Evolutionary conservation across 2,888 invertebrate genomes (phyloP).

Genomic region (Antheraea assamensis): DNA sequence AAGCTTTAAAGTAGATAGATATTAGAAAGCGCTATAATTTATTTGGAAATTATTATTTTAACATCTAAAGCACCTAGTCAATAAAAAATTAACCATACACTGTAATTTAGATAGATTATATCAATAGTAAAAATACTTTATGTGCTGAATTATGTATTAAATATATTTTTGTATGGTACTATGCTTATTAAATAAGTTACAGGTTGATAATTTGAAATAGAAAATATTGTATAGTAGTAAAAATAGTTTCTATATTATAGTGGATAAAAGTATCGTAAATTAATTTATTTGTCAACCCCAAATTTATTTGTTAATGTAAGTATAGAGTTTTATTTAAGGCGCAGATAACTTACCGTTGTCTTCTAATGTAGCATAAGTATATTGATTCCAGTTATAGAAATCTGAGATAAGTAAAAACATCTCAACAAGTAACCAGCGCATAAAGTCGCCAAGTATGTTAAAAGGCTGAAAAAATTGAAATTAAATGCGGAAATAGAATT

Average conservation of each 20-base stretch:
- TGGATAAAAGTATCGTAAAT: neutral
- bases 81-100: neutral
- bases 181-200: neutral
- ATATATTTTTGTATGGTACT: neutral
- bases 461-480: conserved; percentile 61
- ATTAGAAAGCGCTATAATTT: neutral
- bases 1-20: neutral
- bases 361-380: conserved; percentile 45
- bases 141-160: neutral
- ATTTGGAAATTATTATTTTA: neutral
- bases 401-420: conserved; percentile 52
- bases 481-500: neutral
- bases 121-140: neutral
- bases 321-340: neutral
- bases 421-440: conserved; percentile 67
- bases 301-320: neutral
- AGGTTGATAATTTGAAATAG: neutral
- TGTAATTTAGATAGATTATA: neutral
- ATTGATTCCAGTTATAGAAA: conserved; percentile 52
- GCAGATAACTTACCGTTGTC: conserved; percentile 46
- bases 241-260: neutral
- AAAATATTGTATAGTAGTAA: neutral
- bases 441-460: conserved; percentile 51
- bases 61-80: conserved; percentile 1
- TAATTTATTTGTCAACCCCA: neutral